Evolutionary conservation across 1,140 invertebrate species (phyloP).

Genomic region (Colletes latitarsis): DNA sequence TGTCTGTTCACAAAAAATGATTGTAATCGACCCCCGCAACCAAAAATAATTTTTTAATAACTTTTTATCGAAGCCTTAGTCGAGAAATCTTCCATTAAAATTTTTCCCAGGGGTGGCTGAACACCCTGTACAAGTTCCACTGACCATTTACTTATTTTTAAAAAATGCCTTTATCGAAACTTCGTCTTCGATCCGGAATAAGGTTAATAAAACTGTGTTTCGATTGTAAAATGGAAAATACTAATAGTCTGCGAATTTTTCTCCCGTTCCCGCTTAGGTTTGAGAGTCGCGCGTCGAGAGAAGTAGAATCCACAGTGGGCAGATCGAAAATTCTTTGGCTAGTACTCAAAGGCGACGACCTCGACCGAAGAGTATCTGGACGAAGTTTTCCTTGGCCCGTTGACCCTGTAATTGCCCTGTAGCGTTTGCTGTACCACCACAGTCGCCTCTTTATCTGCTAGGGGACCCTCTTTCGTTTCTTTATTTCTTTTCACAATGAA

Average conservation of each 20-base stretch:
- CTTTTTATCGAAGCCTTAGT: too few species aligned
- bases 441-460: constrained; percentile 48
- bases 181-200: background rate
- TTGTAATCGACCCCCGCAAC: too few species aligned
- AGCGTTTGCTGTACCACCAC: constrained; percentile 50
- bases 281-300: background rate
- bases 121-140: too few species aligned
- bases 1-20: too few species aligned
- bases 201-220: too few species aligned
- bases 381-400: constrained; percentile 67
- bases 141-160: too few species aligned
- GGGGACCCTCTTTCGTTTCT: background rate
- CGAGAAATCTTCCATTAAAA: too few species aligned
- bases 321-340: constrained; percentile 61
- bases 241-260: too few species aligned
- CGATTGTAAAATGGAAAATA: too few species aligned
- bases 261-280: too few species aligned
- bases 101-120: too few species aligned
- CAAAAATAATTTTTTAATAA: too few species aligned
- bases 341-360: constrained; percentile 60
- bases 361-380: constrained; percentile 65
- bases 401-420: constrained; percentile 65
- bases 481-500: constrained; percentile 7
- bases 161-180: background rate
- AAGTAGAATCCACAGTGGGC: constrained; percentile 8